Percentiles rank a stretch among this genome's conserved stretches.
phyloP scores from a whole-genome alignment of 2,113 vertebrate genomes.

The Hystrix cristata region DNA sequence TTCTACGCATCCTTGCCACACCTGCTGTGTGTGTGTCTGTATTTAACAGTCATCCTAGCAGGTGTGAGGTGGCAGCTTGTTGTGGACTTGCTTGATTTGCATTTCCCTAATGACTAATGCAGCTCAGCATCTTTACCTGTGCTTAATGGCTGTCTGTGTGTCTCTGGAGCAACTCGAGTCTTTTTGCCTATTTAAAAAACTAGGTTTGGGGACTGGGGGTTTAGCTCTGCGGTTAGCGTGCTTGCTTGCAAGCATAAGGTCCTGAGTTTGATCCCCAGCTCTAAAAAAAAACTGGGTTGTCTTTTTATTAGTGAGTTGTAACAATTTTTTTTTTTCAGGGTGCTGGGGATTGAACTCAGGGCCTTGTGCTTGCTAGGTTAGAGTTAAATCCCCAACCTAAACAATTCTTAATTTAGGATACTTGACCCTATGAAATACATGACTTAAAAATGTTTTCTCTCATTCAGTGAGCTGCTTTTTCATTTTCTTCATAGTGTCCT shows the following conservation, averaged over 20 bases:
- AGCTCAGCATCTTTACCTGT: background rate
- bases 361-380: too few relatives aligned
- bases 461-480: background rate
- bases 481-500: background rate
- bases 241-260: too few relatives aligned
- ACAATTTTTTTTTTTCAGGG: background rate
- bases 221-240: too few relatives aligned
- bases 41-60: background rate
- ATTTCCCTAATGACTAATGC: background rate
- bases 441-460: background rate
- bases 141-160: background rate
- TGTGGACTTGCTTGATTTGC: background rate
- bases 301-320: constrained; percentile 15
- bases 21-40: background rate
- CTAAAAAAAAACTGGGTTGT: background rate
- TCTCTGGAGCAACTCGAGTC: background rate
- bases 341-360: too few relatives aligned
- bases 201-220: background rate
- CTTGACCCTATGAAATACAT: background rate
- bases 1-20: background rate
- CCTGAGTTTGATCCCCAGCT: too few relatives aligned
- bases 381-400: too few relatives aligned
- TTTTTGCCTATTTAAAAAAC: background rate
- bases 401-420: background rate
- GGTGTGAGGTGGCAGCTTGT: background rate